phyloP scores from a whole-genome alignment of 92 coral and sea anemone genomes.

The Diadumene lineata region DNA sequence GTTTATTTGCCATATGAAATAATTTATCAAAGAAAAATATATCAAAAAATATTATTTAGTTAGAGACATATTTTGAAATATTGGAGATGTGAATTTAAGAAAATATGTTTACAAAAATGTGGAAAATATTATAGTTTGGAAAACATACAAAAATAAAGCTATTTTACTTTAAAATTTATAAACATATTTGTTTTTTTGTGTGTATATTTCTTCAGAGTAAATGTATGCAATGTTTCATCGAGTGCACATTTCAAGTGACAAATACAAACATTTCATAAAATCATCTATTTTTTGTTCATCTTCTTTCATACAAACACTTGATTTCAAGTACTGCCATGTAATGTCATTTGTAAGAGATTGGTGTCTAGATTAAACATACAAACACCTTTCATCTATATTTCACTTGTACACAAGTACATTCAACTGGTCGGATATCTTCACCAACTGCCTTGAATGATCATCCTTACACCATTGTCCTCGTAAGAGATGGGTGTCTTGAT shows the following conservation, averaged over 20 bases:
- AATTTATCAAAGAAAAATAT: conserved; percentile 6
- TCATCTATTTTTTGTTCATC: not conserved
- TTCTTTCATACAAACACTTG: too few relatives aligned
- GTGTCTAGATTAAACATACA: not conserved
- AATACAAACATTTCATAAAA: not conserved
- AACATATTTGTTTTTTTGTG: too few relatives aligned
- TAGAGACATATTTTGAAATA: conserved; percentile 7
- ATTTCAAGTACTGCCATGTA: too few relatives aligned
- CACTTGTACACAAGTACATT: conserved; percentile 76
- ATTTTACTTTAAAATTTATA: conserved; percentile 1
- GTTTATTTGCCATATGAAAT: not conserved
- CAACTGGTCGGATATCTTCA: conserved; percentile 65
- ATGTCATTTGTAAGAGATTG: not conserved
- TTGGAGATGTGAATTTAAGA: conserved; percentile 1
- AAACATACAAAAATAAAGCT: not conserved
- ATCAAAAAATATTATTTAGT: not conserved
- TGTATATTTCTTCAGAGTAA: too few relatives aligned
- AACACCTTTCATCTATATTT: conserved; percentile 25
- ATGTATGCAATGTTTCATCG: too few relatives aligned
- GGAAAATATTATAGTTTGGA: not conserved
- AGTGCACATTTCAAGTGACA: too few relatives aligned
- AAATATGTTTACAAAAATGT: not conserved
- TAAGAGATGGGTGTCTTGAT: not conserved
- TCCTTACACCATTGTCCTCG: conserved; percentile 53
- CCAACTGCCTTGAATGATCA: conserved; percentile 83